phyloP scores from a whole-genome alignment of 64 coral and sea anemone species.

The Porites lutea region DNA sequence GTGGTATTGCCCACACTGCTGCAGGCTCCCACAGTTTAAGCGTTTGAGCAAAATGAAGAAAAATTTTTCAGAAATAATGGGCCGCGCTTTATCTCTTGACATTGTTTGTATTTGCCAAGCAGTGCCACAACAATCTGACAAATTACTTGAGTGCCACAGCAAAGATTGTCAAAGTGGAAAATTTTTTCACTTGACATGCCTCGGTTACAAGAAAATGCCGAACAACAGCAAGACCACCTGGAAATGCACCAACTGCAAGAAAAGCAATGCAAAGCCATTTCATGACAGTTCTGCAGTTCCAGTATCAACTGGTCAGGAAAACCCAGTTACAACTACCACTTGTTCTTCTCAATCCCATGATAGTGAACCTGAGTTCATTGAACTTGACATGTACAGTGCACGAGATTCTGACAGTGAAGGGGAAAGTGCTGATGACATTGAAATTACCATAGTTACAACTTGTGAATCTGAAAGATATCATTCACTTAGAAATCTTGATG shows the following conservation, averaged over 20 bases:
- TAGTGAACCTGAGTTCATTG: neutral
- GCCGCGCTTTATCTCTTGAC: conserved; percentile 9
- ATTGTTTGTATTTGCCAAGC: too few species aligned
- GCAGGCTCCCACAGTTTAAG: conserved; percentile 81
- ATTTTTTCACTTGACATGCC: too few species aligned
- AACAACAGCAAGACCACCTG: conserved; percentile 61
- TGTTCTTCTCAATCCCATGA: conserved; percentile 34
- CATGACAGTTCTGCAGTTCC: conserved; percentile 16
- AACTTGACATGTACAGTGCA: conserved; percentile 36
- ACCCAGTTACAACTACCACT: conserved; percentile 16
- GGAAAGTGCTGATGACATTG: conserved; percentile 50
- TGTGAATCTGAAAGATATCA: conserved; percentile 29
- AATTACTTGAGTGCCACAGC: too few species aligned
- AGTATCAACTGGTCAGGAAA: neutral
- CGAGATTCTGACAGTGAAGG: conserved; percentile 52
- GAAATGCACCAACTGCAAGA: conserved; percentile 34
- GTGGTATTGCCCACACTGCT: too few species aligned
- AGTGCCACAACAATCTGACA: too few species aligned
- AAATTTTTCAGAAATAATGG: conserved; percentile 23
- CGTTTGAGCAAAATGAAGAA: conserved; percentile 1
- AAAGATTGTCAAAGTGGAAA: too few species aligned
- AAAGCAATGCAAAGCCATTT: conserved; percentile 26
- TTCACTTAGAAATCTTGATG: conserved; percentile 38
- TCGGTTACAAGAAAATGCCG: conserved; percentile 45
- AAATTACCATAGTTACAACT: conserved; percentile 56